phyloP scores from a whole-genome alignment of 2,888 invertebrate species.

The Lasioglossum figueresi region DNA sequence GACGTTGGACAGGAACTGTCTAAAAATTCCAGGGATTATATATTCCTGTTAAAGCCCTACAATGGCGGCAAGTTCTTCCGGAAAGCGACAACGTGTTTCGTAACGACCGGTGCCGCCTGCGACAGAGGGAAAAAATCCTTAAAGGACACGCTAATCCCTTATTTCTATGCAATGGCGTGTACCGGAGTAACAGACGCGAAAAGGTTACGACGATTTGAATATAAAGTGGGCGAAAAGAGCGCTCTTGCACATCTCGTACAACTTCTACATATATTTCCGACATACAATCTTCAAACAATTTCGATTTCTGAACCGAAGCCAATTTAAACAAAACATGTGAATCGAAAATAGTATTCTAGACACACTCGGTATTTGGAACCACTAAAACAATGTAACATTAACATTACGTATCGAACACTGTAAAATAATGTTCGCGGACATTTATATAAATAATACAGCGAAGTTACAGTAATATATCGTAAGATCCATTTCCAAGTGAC shows the following conservation, averaged over 20 bases:
- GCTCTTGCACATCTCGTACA: neutral
- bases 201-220: conserved; percentile 22
- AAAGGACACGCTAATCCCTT: conserved; percentile 43
- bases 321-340: neutral
- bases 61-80: conserved; percentile 10
- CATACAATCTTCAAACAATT: neutral
- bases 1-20: too few relatives aligned
- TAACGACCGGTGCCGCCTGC: conserved; percentile 15
- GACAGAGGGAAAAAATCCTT: conserved; percentile 24
- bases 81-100: conserved; percentile 25
- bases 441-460: neutral
- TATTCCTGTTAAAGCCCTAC: neutral
- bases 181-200: conserved; percentile 15
- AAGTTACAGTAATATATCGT: neutral
- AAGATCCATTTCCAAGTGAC: too few relatives aligned
- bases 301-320: neutral
- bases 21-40: conserved; percentile 20
- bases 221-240: neutral
- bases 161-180: conserved; percentile 48
- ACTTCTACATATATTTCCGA: neutral
- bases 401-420: neutral
- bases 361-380: too few relatives aligned
- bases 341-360: neutral
- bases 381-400: too few relatives aligned
- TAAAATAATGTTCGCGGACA: neutral